A percentile compares a stretch with the other conserved stretches of the same genome.
These are phyloP conservation scores for Eumeta japonica DNA, from an alignment of 1,140 invertebrate genomes.

Conservation along the genomic window DNA sequence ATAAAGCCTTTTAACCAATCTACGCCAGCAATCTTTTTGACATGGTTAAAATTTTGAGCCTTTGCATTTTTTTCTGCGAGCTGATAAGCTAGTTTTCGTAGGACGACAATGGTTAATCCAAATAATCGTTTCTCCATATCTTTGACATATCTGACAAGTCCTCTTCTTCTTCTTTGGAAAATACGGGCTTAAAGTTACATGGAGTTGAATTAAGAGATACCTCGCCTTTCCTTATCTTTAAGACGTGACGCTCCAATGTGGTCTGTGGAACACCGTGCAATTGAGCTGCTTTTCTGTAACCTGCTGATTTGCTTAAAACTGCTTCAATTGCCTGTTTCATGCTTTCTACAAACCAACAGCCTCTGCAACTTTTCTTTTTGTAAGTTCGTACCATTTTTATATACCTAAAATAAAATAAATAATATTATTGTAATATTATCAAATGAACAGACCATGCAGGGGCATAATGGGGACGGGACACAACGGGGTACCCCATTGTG, in stretches of 20 bases:
- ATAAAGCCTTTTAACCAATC: conserved; percentile 29
- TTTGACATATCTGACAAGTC: conserved; percentile 13
- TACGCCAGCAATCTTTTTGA: conserved; percentile 14
- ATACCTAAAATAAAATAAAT: conserved; percentile 3
- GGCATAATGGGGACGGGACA: conserved; percentile 2
- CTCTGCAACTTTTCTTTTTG: conserved; percentile 12
- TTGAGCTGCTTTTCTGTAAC: conserved; percentile 17
- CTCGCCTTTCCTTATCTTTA: conserved; percentile 1
- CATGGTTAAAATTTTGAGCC: conserved; percentile 13
- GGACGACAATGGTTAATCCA: conserved; percentile 13
- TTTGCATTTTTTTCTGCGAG: conserved; percentile 13
- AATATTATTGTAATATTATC: conserved; percentile 1
- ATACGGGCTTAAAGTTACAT: conserved; percentile 1
- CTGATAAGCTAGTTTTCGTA: conserved; percentile 13
- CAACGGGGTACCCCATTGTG: no score
- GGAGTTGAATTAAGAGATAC: neutral
- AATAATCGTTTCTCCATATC: conserved; percentile 16
- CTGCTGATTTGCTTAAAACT: conserved; percentile 15
- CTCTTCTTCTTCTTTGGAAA: conserved; percentile 8
- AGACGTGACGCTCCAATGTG: conserved; percentile 2
- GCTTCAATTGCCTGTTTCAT: conserved; percentile 17
- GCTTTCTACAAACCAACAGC: conserved; percentile 7
- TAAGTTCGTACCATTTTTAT: conserved; percentile 9
- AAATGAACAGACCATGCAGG: neutral
- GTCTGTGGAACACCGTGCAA: conserved; percentile 9